Base-by-base conservation (phyloP, 53 echinoderm and acorn worm genomes). In the Astropecten irregularis region DNA sequence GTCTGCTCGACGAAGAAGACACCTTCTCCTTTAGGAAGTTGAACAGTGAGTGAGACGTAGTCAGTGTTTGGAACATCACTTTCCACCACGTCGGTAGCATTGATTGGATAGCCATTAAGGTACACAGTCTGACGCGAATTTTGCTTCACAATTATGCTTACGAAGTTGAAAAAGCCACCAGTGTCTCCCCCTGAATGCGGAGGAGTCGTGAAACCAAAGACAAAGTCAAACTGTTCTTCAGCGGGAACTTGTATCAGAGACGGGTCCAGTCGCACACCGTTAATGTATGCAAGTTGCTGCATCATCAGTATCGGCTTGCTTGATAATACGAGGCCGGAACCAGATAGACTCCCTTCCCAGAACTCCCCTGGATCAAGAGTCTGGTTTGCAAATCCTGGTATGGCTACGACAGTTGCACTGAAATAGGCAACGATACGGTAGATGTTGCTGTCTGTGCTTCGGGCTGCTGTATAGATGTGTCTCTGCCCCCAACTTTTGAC, bases 11-110 rank as follows among this genome's bases (percentile, higher is more conserved):
- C 86, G 34, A 36, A 90, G 46, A 81, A 87, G 4, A 90, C 82
- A 1, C 86, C 90, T 82, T 90, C 90, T 44, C 90, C 90, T 82
- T 73, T 81, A 28, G 82, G 82, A 40, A 90, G 87, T 65, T 86
- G 39, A 37, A 87, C 54, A 20, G 86, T 86, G 4, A 86, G 23
- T 18, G 81, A 40, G 3, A 32, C 53, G 49, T 90, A 86, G 34
- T 38, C n/a, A 18, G 90, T 90, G 16, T 64, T 40, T 0, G 63
- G 62, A 40, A 90, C 67, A 22, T 69, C 27, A 26, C 16, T 46
- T 72, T 28, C 40, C 9, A 15, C 31, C 11, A 40, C 25, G 49
- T 40, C 30, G 35, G 81, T 31, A 15, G 4, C 47, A 23, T 58
- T 69, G 13, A 90, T 81, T 4, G 71, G 71, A 27, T 15, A 54